A percentile compares a stretch with the other conserved stretches of the same genome.
Conservation (phyloP, 2,888 invertebrate genomes). For the Leptopilina drosophilae region DNA sequence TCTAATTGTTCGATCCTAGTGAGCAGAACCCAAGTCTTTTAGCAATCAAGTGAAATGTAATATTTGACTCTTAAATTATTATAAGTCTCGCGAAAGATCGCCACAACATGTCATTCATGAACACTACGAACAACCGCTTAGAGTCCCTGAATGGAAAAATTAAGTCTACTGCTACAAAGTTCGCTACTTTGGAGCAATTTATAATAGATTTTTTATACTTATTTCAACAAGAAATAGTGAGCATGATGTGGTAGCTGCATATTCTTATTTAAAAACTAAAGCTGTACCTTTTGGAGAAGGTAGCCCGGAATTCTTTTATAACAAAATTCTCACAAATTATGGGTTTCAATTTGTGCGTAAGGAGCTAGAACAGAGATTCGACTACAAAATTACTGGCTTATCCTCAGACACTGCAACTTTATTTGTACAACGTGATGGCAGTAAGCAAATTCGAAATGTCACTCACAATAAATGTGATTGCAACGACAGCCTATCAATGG, state of each 20-base stretch:
- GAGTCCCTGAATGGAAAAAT: constrained; percentile 2
- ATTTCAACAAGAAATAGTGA: not conserved
- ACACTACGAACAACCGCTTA: not conserved
- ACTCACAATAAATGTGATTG: too few relatives aligned
- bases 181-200: not conserved
- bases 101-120: not conserved
- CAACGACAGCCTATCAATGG: too few relatives aligned
- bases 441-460: too few relatives aligned
- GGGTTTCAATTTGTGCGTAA: not conserved
- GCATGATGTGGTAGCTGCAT: not conserved
- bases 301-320: not conserved
- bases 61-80: too few relatives aligned
- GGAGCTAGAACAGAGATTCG: not conserved
- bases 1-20: too few relatives aligned
- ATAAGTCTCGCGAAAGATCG: too few relatives aligned
- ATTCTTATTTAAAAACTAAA: not conserved
- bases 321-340: not conserved
- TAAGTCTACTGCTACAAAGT: not conserved
- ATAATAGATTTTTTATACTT: not conserved
- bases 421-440: too few relatives aligned
- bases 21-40: too few relatives aligned
- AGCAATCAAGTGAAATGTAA: too few relatives aligned
- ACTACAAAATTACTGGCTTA: too few relatives aligned
- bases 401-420: too few relatives aligned
- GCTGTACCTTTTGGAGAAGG: not conserved